Percentiles rank a stretch among this genome's conserved stretches.
Evolutionary conservation across 2,113 vertebrate species (phyloP).

Genomic region (Turnix velox): DNA sequence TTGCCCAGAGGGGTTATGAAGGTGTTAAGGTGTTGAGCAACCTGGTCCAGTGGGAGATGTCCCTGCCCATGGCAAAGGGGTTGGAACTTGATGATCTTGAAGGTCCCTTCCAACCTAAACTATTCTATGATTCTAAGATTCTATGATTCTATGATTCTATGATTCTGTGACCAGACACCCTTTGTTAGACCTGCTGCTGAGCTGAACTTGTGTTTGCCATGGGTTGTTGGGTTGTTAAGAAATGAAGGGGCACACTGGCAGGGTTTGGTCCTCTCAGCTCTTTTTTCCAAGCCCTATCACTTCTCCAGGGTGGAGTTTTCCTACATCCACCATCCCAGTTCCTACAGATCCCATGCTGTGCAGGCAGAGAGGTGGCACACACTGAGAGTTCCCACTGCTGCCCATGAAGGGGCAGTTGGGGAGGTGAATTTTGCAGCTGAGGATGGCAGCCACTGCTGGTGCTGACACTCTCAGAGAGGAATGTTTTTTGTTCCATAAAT

Average conservation of each 20-base stretch:
- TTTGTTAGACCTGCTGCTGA: background rate
- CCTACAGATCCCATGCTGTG: no score
- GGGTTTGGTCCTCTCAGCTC: background rate
- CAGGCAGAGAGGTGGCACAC: background rate
- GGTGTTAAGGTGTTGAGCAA: no score
- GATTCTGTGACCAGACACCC: background rate
- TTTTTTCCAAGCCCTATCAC: no score
- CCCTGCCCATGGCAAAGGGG: no score
- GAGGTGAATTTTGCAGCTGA: no score
- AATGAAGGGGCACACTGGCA: background rate
- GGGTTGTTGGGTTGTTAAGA: background rate
- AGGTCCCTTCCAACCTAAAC: no score
- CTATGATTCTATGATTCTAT: no score
- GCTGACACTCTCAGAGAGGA: background rate
- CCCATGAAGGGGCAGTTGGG: background rate
- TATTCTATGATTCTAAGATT: no score
- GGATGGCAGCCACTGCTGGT: background rate
- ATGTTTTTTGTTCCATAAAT: background rate
- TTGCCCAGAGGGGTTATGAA: no score
- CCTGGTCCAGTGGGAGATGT: no score
- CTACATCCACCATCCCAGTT: accelerated
- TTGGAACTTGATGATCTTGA: no score
- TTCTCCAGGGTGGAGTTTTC: background rate
- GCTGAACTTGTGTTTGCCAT: background rate
- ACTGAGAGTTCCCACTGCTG: background rate